Base-by-base conservation (phyloP, 2,113 vertebrate genomes). In the Eidolon helvum region DNA sequence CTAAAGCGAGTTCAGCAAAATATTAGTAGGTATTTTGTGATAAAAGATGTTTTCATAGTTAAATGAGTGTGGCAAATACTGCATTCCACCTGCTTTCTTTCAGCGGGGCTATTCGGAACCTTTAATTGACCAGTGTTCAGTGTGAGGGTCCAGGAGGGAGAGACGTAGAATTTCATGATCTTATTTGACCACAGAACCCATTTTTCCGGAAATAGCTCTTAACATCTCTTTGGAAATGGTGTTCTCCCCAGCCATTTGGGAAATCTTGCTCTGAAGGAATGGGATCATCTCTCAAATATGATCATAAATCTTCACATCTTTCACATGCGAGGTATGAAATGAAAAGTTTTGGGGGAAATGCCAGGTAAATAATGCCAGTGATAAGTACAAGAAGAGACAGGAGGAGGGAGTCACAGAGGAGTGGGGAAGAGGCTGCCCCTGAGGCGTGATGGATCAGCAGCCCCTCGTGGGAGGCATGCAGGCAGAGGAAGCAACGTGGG, bases 181-280 rank as follows among this genome's bases (percentile, higher is more conserved):
- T 79, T 78, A 63, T 69, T 19, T 48, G 30, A 96, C 26, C 45
- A 40, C 19, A 91, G 33, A 84, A 35, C 15, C 35, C 65, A 33
- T 94, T 79, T 92, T 75, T 59, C 43, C 43, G 40, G 33, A 19
- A 69, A 15, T 38, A 45, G 35, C 50, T 80, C 43, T 82, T 72
- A 79, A 5, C 8, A 68, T 77, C 61, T 75, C 69, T 84, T 61
- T 85, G 63, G 69, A 94, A 61, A 66, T 19, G 30, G 19, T 83
- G 7, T 38, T 92, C 61, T 79, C 53, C 5, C 14, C 50, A 59
- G 53, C 72, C 35, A 2, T 55, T 74, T 35, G 69, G 71, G 35
- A 87, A 95, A 59, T 90, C 63, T 94, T 92, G 30, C 69, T 84
- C 28, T 53, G 28, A 92, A 84, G 38, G 57, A 72, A 50, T 68